Evolutionary conservation across 2,797 vertebrate species (phyloP), one percentile per base, ranked within the genome.

Genomic region (Antrozous pallidus): DNA sequence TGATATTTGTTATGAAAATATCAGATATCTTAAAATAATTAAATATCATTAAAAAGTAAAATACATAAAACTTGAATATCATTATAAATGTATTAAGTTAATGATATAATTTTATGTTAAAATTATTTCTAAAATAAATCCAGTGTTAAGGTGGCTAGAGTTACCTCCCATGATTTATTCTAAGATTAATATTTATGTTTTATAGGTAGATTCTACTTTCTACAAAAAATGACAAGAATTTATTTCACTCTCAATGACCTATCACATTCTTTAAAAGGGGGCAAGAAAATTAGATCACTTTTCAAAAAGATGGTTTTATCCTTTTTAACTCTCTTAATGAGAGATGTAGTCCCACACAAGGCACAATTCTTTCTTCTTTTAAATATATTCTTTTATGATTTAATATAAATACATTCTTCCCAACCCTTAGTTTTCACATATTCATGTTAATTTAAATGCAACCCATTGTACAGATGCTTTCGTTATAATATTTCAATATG

Each of bases 11-110:
- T 83, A 93, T 1, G 26, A 58, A 6, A 95, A 61, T 7, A 69
- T 75, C 18, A 88, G 63, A 13, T 88, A 10, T 20, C 24, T 14
- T 65, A 74, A 95, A 85, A 79, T 90, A 90, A 92, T 71, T 78
- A 8, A 71, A 40, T 56, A 49, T 28, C 71, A 67, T 3, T 84
- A 28, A 93, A 94, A 85, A 70, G n/a, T 56, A n/a, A 82, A 87
- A 73, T n/a, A 45, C 0, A 54, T 40, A 1, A 40, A 56, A 75
- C 26, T 38, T 63, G 31, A 82, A 74, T 82, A 83, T 42, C 89
- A 40, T 7, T 54, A 71, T 1, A 36, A 63, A 81, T 69, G 47
- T 36, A 80, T 88, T 45, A 56, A 22, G 26, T 80, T 79, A 74
- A 49, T 61, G 0, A 86, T 71, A 47, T 71, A 56, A 82, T 4